These are phyloP conservation scores for Propithecus deckenii DNA, from an alignment of 2,797 vertebrate genomes.

Conservation along the genomic window DNA sequence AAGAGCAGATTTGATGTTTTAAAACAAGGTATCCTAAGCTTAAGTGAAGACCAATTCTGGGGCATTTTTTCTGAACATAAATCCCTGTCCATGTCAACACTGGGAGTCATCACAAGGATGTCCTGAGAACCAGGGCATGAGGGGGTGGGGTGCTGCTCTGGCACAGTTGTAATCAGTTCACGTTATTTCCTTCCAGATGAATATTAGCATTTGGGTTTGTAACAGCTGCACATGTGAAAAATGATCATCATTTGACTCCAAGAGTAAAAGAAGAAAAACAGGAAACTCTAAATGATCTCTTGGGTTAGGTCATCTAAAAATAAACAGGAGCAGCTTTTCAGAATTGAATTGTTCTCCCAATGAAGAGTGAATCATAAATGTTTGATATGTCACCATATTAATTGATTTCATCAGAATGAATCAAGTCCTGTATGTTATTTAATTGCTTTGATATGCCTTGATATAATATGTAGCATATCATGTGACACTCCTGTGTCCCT, in stretches of 20 bases:
- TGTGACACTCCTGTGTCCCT: neutral
- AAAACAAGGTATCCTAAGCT: neutral
- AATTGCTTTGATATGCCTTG: slow-evolving; percentile 15
- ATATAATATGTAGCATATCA: neutral
- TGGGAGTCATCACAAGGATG: neutral
- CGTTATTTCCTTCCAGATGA: slow-evolving; percentile 46
- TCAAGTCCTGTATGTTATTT: slow-evolving; percentile 24
- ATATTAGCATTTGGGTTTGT: slow-evolving; percentile 51
- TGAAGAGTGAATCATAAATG: slow-evolving; percentile 57
- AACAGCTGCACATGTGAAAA: slow-evolving; percentile 72
- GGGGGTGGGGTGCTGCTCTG: neutral
- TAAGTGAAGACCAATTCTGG: neutral
- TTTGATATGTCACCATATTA: slow-evolving; percentile 37
- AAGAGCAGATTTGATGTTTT: neutral
- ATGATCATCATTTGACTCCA: slow-evolving; percentile 58
- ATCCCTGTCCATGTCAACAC: neutral
- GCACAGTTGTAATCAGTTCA: neutral
- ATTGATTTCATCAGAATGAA: slow-evolving; percentile 56
- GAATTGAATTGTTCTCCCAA: slow-evolving; percentile 33
- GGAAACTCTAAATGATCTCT: slow-evolving; percentile 73
- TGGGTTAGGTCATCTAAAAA: slow-evolving; percentile 71
- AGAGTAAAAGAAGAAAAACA: slow-evolving; percentile 74
- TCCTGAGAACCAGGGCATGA: neutral
- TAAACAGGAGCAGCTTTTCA: slow-evolving; percentile 61
- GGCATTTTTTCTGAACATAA: neutral